phyloP scores from a whole-genome alignment of 2,888 invertebrate species.

The Ptychoptera albimana region DNA sequence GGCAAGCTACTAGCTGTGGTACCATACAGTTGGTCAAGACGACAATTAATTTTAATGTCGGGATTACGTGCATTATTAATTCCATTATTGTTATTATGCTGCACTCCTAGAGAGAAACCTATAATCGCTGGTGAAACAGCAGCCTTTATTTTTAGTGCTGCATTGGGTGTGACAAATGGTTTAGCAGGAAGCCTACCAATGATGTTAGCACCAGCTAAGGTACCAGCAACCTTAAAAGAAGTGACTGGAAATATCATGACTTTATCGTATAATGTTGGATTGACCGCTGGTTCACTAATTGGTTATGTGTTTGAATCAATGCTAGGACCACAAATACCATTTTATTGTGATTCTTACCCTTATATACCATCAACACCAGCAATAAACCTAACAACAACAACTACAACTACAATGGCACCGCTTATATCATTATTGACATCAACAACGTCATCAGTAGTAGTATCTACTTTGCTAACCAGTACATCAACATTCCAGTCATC shows the following conservation, averaged over 20 bases:
- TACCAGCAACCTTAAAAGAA: constrained; percentile 72
- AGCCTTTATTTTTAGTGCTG: constrained; percentile 46
- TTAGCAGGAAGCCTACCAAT: constrained; percentile 83
- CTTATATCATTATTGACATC: constrained; percentile 23
- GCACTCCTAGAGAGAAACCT: constrained; percentile 59
- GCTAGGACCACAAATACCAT: constrained; percentile 36
- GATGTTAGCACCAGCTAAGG: constrained; percentile 78
- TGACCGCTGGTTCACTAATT: constrained; percentile 67
- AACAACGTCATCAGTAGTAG: constrained; percentile 13
- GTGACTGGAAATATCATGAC: constrained; percentile 93
- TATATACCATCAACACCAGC: constrained; percentile 17
- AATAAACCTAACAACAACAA: constrained; percentile 3
- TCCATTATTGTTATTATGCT: constrained; percentile 67
- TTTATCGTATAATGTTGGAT: constrained; percentile 72
- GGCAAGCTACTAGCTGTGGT: constrained; percentile 72
- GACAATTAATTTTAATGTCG: constrained; percentile 59
- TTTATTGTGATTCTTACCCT: constrained; percentile 32
- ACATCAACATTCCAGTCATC: constrained; percentile 12
- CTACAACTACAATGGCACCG: constrained; percentile 12
- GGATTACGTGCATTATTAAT: constrained; percentile 57
- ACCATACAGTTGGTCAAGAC: constrained; percentile 69
- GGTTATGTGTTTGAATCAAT: constrained; percentile 62
- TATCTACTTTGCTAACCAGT: constrained; percentile 16
- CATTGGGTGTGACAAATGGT: constrained; percentile 72
- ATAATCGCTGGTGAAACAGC: constrained; percentile 51